Evolutionary conservation across 35 echinoderm and acorn worm species (phyloP).

Genomic region (Nesometra sesokonis): DNA sequence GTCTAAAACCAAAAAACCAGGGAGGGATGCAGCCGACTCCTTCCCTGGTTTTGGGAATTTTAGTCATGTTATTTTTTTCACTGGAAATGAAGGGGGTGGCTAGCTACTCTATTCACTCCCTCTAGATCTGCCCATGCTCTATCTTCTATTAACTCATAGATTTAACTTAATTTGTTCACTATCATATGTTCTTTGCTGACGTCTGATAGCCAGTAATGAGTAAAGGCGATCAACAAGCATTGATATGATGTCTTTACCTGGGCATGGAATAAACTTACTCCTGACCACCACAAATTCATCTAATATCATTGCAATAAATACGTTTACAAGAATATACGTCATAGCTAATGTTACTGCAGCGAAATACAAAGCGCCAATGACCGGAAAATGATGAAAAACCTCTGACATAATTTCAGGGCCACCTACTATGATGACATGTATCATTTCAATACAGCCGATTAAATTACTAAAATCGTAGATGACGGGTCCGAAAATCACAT

Average conservation of each 20-base stretch:
- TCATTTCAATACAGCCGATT: slow-evolving; percentile 18
- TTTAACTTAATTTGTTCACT: neutral
- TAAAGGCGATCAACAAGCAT: slow-evolving; percentile 48
- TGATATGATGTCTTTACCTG: slow-evolving; percentile 40
- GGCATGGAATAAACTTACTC: neutral
- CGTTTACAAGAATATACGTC: slow-evolving; percentile 53
- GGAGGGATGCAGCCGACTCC: no score
- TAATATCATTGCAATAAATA: slow-evolving; percentile 47
- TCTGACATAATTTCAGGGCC: slow-evolving; percentile 42
- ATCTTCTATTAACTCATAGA: no score
- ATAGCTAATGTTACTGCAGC: slow-evolving; percentile 22
- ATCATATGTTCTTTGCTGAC: neutral
- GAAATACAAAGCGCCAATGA: slow-evolving; percentile 33
- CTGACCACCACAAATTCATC: slow-evolving; percentile 27
- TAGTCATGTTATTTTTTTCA: no score
- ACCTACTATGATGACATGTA: slow-evolving; percentile 56
- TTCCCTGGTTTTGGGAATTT: no score
- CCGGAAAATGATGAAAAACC: slow-evolving; percentile 21
- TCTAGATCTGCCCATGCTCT: no score
- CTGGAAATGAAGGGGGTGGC: no score
- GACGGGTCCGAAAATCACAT: slow-evolving; percentile 27
- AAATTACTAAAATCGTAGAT: slow-evolving; percentile 47
- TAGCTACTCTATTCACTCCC: no score
- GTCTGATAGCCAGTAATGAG: slow-evolving; percentile 36
- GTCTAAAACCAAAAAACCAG: no score